Evolutionary conservation across 2,113 vertebrate genomes (phyloP).

Genomic region (Cromileptes altivelis): DNA sequence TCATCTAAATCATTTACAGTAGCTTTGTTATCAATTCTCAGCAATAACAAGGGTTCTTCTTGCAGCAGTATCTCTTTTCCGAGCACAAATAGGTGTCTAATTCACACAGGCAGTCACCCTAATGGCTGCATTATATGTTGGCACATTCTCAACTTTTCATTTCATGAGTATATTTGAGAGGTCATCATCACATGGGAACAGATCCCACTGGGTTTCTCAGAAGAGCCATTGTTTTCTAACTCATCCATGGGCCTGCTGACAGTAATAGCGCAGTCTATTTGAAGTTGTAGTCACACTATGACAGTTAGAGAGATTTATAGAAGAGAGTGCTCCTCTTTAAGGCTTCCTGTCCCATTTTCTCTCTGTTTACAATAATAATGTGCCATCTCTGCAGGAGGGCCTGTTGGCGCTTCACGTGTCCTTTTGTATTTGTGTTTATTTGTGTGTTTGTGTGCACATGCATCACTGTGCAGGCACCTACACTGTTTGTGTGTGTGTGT

Average conservation of each 20-base stretch:
- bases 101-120: background rate
- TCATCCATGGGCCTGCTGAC: constrained; percentile 50
- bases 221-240: constrained; percentile 63
- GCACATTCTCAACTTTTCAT: constrained; percentile 43
- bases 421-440: constrained; percentile 25
- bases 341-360: constrained; percentile 46
- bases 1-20: background rate
- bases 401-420: background rate
- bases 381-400: constrained; percentile 2
- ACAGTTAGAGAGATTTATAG: constrained; percentile 71
- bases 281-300: constrained; percentile 62
- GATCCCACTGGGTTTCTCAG: constrained; percentile 42
- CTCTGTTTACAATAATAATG: constrained; percentile 46
- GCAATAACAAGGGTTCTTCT: background rate
- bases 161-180: constrained; percentile 40
- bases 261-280: constrained; percentile 69
- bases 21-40: constrained; percentile 1
- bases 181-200: constrained; percentile 48
- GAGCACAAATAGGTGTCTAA: background rate
- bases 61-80: background rate
- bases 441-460: constrained; percentile 1
- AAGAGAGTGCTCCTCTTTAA: constrained; percentile 43
- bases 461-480: background rate
- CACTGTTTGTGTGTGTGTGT: background rate
- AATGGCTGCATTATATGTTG: constrained; percentile 35